Conservation (phyloP, 2,113 vertebrate genomes). For the Oreochromis tanganicae region DNA sequence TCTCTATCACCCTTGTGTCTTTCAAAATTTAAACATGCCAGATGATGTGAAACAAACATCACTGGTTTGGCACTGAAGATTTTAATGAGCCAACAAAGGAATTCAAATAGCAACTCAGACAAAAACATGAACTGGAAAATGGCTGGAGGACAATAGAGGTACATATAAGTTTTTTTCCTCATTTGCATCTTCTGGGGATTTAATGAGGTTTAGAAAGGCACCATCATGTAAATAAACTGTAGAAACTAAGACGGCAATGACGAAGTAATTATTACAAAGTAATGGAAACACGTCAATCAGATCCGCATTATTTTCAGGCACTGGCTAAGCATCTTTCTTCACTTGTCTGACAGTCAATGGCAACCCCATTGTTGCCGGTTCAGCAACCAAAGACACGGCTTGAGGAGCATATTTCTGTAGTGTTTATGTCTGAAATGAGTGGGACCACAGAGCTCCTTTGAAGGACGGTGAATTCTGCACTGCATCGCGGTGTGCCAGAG, state of each 20-base stretch:
- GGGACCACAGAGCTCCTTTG: constrained; percentile 14
- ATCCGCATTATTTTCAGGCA: not conserved
- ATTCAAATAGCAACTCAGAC: constrained; percentile 1
- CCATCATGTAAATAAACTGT: not conserved
- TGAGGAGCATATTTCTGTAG: constrained; percentile 4
- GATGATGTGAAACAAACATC: constrained; percentile 8
- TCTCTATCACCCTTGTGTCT: not conserved
- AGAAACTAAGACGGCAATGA: not conserved
- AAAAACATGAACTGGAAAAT: not conserved
- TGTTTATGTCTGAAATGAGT: constrained; percentile 6
- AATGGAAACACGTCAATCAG: constrained; percentile 30
- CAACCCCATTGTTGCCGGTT: not conserved
- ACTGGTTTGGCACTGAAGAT: not conserved
- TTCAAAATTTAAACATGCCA: not conserved
- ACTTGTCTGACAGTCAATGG: not conserved
- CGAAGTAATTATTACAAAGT: constrained; percentile 9
- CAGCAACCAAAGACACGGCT: not conserved
- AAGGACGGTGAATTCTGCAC: constrained; percentile 1
- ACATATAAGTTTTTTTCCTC: not conserved
- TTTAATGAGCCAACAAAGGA: constrained; percentile 24
- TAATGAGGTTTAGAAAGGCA: constrained; percentile 23
- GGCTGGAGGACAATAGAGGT: constrained; percentile 7
- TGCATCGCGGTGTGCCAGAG: not conserved
- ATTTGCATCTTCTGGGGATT: not conserved
- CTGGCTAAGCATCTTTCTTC: not conserved